Base-by-base conservation (phyloP, 2,888 invertebrate species). In the Cylindroiulus punctatus region DNA sequence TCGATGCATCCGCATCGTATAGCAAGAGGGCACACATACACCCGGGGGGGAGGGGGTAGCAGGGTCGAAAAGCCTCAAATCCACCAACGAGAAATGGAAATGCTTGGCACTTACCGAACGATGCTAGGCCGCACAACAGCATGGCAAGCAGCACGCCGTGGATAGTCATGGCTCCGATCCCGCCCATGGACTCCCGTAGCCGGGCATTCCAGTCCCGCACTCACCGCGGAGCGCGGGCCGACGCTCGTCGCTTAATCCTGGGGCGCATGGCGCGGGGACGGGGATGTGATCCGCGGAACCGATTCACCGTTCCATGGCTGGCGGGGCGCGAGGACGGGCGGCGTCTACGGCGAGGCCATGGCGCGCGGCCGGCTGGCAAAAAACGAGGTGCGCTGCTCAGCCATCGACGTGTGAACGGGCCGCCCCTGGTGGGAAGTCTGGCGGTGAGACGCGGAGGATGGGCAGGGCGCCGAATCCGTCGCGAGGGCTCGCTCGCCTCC, bases 91-190 rank as follows among this genome's bases (percentile, higher is more conserved):
- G 36, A 82, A 82, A 82, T 0, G 22, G 22, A 12, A 22, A 82
- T 17, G 8, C 8, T 1, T 8, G 8, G 42, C 36, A 86, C 86
- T 86, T 84, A 86, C 86, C 86, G 52, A 17, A 81, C 83, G 47
- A 26, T 42, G 87, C 87, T 87, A 87, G 86, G 84, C 87, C 86
- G 86, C 86, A 87, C 87, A 87, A 82, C 83, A 87, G 87, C 84
- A 87, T 86, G 84, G 87, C 87, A 84, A 87, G 84, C 83, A 86
- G 85, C 42, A 87, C 85, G 87, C 84, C 87, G 83, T 84, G 65
- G 87, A 87, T 87, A 87, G 86, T 87, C 87, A 87, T 87, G 87
- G 87, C 87, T 87, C 81, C 86, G 87, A 84, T 87, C 87, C 85
- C 87, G 85, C 65, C 84, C 87, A 87, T 85, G 81, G 85, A 57